These are phyloP conservation scores for Peromyscus nudipes DNA, from an alignment of 2,797 vertebrate species.

Conservation along the genomic window DNA sequence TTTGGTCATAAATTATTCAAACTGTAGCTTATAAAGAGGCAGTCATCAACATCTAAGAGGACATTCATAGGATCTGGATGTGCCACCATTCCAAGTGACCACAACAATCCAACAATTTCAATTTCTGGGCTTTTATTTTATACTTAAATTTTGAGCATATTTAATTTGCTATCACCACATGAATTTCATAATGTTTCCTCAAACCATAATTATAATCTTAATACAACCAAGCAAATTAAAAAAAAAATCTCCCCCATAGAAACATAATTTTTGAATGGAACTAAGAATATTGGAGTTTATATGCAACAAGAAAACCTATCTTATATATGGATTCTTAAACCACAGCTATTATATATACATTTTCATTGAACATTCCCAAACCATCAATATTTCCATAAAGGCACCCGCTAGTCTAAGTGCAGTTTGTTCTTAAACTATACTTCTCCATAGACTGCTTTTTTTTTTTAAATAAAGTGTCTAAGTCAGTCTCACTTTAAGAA, in stretches of 20 bases:
- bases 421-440: slow-evolving; percentile 57
- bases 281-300: slow-evolving; percentile 41
- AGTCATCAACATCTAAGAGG: slow-evolving; percentile 18
- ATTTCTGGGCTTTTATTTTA: slow-evolving; percentile 76
- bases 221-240: slow-evolving; percentile 62
- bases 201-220: slow-evolving; percentile 66
- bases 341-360: slow-evolving; percentile 27
- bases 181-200: slow-evolving; percentile 69
- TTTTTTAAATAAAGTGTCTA: slow-evolving; percentile 12
- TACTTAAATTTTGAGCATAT: slow-evolving; percentile 69
- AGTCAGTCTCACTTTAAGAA: not conserved
- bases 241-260: slow-evolving; percentile 45
- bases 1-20: not conserved
- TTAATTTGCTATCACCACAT: slow-evolving; percentile 70
- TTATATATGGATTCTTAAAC: slow-evolving; percentile 54
- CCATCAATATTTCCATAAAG: slow-evolving; percentile 52
- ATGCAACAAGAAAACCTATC: slow-evolving; percentile 20
- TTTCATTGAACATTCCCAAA: slow-evolving; percentile 61
- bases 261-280: slow-evolving; percentile 67
- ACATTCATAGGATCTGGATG: not conserved
- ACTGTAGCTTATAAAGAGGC: not conserved
- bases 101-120: slow-evolving; percentile 44
- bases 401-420: slow-evolving; percentile 52
- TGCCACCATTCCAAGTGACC: slow-evolving; percentile 63
- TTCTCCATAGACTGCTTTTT: slow-evolving; percentile 19